Evolutionary conservation across 2,888 invertebrate species (phyloP).

Genomic region (Ormia ochracea): DNA sequence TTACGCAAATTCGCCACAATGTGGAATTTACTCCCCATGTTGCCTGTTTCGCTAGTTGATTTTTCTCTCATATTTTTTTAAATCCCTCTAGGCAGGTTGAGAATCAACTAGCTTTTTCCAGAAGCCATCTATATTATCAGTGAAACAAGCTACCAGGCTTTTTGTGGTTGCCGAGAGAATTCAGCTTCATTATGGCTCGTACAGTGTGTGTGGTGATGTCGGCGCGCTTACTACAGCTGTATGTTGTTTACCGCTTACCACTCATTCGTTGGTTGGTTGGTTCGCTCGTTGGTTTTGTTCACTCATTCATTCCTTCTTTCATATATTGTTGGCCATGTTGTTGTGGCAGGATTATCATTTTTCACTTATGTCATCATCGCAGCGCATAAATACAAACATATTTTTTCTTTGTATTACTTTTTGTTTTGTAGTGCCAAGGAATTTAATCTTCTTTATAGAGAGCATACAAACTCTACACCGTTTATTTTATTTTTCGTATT

Average conservation of each 20-base stretch:
- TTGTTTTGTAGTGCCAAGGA: conserved; percentile 49
- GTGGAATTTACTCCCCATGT: conserved; percentile 29
- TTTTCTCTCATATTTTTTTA: background rate
- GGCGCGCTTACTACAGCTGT: background rate
- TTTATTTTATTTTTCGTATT: conserved; percentile 6
- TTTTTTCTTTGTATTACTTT: background rate
- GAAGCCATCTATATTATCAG: conserved; percentile 17
- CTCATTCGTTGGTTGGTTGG: conserved; percentile 42
- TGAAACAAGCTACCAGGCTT: conserved; percentile 21
- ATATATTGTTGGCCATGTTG: conserved; percentile 54
- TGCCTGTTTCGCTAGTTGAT: background rate
- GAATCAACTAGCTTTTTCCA: conserved; percentile 30
- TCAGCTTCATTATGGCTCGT: conserved; percentile 37
- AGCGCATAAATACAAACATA: conserved; percentile 54
- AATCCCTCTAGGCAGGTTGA: conserved; percentile 46
- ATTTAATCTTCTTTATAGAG: conserved; percentile 56
- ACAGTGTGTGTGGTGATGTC: conserved; percentile 22
- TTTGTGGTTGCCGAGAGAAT: conserved; percentile 45
- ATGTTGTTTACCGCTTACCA: conserved; percentile 48
- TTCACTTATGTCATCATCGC: conserved; percentile 64
- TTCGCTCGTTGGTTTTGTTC: conserved; percentile 40
- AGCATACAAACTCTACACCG: background rate
- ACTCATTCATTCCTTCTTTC: conserved; percentile 23
- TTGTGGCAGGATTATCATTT: conserved; percentile 64
- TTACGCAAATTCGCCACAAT: conserved; percentile 43